Percentiles rank a stretch among this genome's conserved stretches.
These are phyloP conservation scores for Bombus confusus DNA, from an alignment of 1,140 invertebrate species.

Conservation along the genomic window DNA sequence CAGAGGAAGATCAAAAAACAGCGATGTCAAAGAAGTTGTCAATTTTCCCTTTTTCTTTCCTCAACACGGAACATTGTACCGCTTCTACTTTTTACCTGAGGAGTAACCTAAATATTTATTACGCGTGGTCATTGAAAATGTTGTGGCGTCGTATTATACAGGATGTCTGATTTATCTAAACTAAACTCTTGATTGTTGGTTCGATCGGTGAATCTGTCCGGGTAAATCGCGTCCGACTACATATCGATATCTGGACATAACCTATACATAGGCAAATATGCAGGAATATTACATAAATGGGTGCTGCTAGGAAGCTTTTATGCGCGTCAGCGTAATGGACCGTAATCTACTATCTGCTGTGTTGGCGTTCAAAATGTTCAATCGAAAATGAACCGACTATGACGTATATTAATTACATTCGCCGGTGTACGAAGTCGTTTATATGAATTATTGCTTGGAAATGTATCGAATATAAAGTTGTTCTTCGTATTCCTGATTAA, in stretches of 20 bases:
- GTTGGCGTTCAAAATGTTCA: background rate
- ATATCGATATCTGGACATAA: background rate
- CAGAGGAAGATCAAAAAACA: background rate
- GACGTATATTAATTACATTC: background rate
- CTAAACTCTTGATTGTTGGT: background rate
- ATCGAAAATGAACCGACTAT: conserved; percentile 4
- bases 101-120: background rate
- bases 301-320: background rate
- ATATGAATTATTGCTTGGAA: background rate
- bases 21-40: conserved; percentile 11
- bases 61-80: background rate
- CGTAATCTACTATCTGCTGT: background rate
- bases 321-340: background rate
- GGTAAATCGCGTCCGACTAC: background rate
- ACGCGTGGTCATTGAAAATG: background rate
- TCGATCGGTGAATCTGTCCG: background rate
- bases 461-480: background rate
- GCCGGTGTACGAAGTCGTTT: background rate
- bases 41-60: background rate
- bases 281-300: conserved; percentile 1
- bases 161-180: background rate
- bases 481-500: background rate
- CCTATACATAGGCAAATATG: conserved; percentile 4
- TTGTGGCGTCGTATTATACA: background rate
- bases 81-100: no score